Conservation (phyloP, 2,113 vertebrate genomes). For the Mesocricetus auratus region DNA sequence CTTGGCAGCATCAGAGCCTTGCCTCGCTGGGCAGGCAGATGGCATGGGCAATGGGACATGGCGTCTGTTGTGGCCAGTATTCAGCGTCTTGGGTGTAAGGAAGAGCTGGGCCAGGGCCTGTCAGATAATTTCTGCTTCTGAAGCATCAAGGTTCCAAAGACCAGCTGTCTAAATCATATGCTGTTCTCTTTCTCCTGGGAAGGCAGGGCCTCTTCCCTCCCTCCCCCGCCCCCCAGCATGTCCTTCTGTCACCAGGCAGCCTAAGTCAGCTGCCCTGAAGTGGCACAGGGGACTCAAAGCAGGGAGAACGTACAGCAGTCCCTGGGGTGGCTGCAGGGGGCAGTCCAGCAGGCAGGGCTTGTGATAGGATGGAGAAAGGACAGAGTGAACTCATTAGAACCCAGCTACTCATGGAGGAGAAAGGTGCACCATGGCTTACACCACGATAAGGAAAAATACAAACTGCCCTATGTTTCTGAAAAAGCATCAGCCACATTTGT, state of each 20-base stretch:
- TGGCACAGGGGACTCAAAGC: not conserved
- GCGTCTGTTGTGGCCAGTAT: not conserved
- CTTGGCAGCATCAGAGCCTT: conserved; percentile 27
- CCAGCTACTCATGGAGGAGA: not conserved
- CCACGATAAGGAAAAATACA: not conserved
- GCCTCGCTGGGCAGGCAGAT: not conserved
- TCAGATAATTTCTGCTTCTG: not conserved
- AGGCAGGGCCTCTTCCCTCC: conserved; percentile 25
- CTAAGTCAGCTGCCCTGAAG: not conserved
- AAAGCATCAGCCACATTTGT: not conserved
- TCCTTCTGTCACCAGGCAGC: conserved; percentile 46
- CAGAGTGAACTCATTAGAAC: not conserved
- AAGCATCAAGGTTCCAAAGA: not conserved
- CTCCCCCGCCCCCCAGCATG: not conserved
- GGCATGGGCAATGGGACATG: not conserved
- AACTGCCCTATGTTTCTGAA: not conserved
- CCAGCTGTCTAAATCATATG: conserved; percentile 68
- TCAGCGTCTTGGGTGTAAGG: not conserved
- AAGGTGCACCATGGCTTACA: not conserved
- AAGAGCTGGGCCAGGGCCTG: not conserved
- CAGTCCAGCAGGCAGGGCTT: not conserved
- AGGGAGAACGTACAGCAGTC: not conserved
- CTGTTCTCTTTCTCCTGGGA: conserved; percentile 36
- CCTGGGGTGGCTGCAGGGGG: not conserved
- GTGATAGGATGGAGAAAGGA: not conserved